Evolutionary conservation across 2,113 vertebrate genomes (phyloP).

Genomic region (Narcine bancroftii): DNA sequence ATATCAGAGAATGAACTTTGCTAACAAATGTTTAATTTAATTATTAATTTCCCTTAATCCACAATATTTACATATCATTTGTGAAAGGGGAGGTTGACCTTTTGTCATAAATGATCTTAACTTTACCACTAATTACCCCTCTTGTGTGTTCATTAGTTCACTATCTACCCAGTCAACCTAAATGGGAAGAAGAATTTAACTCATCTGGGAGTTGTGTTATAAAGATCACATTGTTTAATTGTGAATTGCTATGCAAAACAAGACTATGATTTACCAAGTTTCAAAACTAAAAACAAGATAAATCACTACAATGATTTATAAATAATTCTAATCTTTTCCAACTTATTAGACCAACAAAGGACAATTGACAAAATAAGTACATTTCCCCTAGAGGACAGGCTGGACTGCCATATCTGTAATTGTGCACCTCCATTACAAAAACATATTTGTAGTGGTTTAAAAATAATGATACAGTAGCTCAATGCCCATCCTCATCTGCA

Average conservation of each 20-base stretch:
- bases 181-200: slow-evolving; percentile 15
- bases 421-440: not conserved
- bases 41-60: not conserved
- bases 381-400: not conserved
- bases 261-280: not conserved
- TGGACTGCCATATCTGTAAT: not conserved
- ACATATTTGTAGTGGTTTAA: not conserved
- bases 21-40: slow-evolving; percentile 34
- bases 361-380: not conserved
- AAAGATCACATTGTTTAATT: not conserved
- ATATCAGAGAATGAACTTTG: slow-evolving; percentile 10
- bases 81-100: not conserved
- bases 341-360: not conserved
- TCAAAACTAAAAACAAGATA: not conserved
- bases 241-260: not conserved
- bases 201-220: slow-evolving; percentile 8
- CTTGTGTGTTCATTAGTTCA: slow-evolving; percentile 34
- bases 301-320: not conserved
- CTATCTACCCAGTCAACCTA: not conserved
- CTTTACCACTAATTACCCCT: slow-evolving; percentile 25
- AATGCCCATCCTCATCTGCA: not conserved
- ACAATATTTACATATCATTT: slow-evolving; percentile 29
- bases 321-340: not conserved
- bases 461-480: not conserved
- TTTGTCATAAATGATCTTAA: slow-evolving; percentile 35